Conservation (phyloP, 2,888 invertebrate species). For the Pseudococcus longispinus region DNA sequence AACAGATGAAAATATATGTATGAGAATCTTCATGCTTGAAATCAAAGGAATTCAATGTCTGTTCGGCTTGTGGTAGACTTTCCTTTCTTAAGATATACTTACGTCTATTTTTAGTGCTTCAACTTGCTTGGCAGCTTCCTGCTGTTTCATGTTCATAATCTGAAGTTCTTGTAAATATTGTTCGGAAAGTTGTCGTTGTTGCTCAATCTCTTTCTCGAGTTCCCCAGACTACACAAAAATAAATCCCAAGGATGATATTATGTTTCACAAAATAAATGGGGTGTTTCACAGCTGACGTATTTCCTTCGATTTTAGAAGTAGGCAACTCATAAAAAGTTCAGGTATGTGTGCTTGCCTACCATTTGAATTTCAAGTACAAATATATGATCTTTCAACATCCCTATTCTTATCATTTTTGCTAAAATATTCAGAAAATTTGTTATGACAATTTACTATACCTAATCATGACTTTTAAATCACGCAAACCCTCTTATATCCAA, state of each 20-base stretch:
- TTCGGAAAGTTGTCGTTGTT: constrained; percentile 32
- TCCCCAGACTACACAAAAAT: background rate
- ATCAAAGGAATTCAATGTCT: background rate
- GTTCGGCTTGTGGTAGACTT: no score
- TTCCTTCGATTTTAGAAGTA: no score
- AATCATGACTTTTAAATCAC: no score
- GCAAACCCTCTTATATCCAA: no score
- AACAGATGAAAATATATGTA: background rate
- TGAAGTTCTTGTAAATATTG: constrained; percentile 49
- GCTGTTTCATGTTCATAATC: constrained; percentile 42
- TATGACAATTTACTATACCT: no score
- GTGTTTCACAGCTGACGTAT: no score
- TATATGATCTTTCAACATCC: no score
- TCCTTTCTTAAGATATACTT: no score
- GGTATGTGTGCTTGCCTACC: background rate
- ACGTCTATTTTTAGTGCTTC: constrained; percentile 50
- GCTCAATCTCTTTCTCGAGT: constrained; percentile 40
- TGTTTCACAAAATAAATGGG: background rate
- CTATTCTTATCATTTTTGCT: no score
- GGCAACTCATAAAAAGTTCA: background rate
- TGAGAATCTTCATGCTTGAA: background rate
- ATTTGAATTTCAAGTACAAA: no score
- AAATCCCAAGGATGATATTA: background rate
- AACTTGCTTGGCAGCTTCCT: constrained; percentile 40
- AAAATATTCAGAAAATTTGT: no score